Evolutionary conservation across 1,140 invertebrate genomes (phyloP), one percentile per base, ranked within the genome.

Genomic region (Drosophila bocqueti): DNA sequence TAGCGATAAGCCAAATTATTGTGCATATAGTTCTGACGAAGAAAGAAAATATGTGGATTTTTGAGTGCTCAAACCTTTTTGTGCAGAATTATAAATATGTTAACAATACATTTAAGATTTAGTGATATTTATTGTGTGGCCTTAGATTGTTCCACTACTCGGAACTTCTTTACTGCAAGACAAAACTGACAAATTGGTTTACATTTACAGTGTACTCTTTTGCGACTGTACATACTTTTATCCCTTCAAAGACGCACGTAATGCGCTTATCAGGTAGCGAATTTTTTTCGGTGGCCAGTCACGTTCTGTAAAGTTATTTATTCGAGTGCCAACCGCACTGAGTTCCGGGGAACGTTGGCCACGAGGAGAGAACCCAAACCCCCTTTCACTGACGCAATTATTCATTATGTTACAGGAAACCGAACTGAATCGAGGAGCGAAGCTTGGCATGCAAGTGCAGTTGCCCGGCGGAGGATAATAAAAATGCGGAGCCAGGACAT

Each of bases 291-390:
- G 52, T 45, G 59, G 45, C 36, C 49, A 58, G 80, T 83, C 83
- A 87, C 84, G 83, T 78, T 75, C 65, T 58, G 45, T 50, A 74
- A 82, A 74, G 55, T 71, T 85, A 68, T 86, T 79, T 83, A 79
- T 87, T 73, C 57, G 60, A 50, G 45, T 42, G 18, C 62, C 38
- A 55, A 60, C 47, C 46, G 60, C 65, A 43, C 60, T 26, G 62
- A 50, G 62, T 45, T 57, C 31, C 18, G 49, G 54, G 45, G 26
- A 50, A 71, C 16, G 81, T 81, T 60, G 63, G 54, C 36, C 50
- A 49, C 54, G 34, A 24, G 21, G 43, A 26, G 65, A n/a, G 31
- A 16, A 31, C 10, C 26, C 34, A 52, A 29, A 8, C 10, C 42
- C 26, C 16, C 11, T 47, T 52, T 79, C 15, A 85, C 66, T 26